Evolutionary conservation across 2,113 vertebrate genomes (phyloP).

Genomic region (Mormoops blainvillei): DNA sequence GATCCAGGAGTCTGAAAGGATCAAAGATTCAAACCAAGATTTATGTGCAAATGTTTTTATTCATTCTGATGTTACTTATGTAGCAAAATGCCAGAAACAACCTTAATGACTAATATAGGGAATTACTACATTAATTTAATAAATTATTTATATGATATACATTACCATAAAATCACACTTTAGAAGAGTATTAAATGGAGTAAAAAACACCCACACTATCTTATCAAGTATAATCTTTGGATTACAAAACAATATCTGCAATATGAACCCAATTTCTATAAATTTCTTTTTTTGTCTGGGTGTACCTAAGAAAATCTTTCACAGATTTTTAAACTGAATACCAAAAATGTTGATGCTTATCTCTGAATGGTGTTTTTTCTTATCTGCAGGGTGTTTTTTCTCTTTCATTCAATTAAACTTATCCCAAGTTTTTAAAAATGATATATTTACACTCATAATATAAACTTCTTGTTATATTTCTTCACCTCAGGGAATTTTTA

Average conservation of each 20-base stretch:
- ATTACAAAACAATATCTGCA: neutral
- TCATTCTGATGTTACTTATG: neutral
- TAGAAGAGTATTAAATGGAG: neutral
- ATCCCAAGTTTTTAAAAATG: neutral
- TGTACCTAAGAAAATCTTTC: neutral
- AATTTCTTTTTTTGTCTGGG: neutral
- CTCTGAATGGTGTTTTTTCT: neutral
- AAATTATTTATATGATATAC: neutral
- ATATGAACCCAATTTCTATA: neutral
- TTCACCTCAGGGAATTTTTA: neutral
- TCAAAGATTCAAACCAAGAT: slow-evolving; percentile 3
- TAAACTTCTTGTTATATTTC: neutral
- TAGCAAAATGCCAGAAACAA: neutral
- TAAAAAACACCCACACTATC: neutral
- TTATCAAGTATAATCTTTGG: neutral
- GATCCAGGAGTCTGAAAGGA: neutral
- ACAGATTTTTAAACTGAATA: too few relatives aligned
- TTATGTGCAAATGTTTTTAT: neutral
- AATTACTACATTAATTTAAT: neutral
- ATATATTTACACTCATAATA: neutral
- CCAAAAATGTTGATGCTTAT: neutral
- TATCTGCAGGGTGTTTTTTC: neutral
- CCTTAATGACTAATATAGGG: neutral
- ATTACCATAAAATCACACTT: neutral
- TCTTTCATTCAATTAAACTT: neutral